These are phyloP conservation scores for Falco naumanni DNA, from an alignment of 2,797 vertebrate genomes.

Conservation along the genomic window DNA sequence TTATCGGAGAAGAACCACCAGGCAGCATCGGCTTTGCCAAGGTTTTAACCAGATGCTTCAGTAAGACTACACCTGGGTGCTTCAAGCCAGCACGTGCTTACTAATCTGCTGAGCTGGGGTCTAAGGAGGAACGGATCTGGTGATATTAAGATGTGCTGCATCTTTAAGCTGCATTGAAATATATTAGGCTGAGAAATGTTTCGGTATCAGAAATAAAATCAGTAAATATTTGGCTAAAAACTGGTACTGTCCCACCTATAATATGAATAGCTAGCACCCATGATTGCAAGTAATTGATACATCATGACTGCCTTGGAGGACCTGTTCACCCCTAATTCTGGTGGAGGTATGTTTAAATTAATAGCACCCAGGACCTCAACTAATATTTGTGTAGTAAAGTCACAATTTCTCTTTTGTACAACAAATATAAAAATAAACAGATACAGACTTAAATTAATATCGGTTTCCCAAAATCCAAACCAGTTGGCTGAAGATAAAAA, in stretches of 20 bases:
- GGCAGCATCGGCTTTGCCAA: not conserved
- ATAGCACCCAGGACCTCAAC: slow-evolving; percentile 70
- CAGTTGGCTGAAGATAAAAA: slow-evolving; percentile 67
- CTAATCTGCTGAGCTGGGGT: slow-evolving; percentile 9
- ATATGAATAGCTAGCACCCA: slow-evolving; percentile 39
- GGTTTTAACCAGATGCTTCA: not conserved
- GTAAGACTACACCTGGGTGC: not conserved
- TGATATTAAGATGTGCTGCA: not conserved
- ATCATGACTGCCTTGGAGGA: slow-evolving; percentile 34
- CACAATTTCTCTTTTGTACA: slow-evolving; percentile 68
- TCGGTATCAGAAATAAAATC: slow-evolving; percentile 33
- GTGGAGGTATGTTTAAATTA: slow-evolving; percentile 63
- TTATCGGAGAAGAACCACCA: not conserved
- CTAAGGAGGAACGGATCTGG: not conserved
- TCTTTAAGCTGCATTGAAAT: slow-evolving; percentile 29
- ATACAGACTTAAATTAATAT: slow-evolving; percentile 68
- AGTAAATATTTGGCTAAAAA: slow-evolving; percentile 26
- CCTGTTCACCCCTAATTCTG: slow-evolving; percentile 58
- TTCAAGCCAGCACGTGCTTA: not conserved
- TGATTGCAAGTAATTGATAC: not conserved
- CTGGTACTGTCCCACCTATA: slow-evolving; percentile 41
- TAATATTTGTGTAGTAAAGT: slow-evolving; percentile 62
- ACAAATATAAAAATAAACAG: slow-evolving; percentile 70
- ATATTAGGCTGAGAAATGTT: slow-evolving; percentile 1
- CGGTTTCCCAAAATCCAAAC: slow-evolving; percentile 63